Conservation (phyloP, 2,113 vertebrate species). For the Meleagris gallopavo region DNA sequence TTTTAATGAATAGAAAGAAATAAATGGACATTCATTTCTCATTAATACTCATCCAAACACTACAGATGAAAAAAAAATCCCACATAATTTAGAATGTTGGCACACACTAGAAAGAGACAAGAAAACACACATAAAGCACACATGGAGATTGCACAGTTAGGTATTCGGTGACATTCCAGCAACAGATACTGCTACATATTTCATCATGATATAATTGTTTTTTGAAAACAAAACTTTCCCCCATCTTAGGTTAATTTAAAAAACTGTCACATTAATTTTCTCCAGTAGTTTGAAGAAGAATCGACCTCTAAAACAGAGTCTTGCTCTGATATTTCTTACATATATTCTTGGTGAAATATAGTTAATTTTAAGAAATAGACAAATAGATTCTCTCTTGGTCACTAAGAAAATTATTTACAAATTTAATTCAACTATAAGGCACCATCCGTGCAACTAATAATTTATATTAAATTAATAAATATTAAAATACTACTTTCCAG, state of each 20-base stretch:
- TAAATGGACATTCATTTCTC: background rate
- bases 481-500: background rate
- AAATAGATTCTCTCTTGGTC: background rate
- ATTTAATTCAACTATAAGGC: background rate
- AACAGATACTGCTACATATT: background rate
- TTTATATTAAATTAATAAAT: background rate
- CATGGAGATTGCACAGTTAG: background rate
- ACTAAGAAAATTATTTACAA: constrained; percentile 12
- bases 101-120: background rate
- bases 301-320: background rate
- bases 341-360: background rate
- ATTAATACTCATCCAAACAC: background rate
- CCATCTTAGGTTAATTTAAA: background rate
- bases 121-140: background rate
- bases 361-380: background rate
- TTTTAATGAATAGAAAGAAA: background rate
- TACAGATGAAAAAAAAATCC: background rate
- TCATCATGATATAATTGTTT: background rate
- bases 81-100: background rate
- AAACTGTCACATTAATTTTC: background rate
- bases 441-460: background rate
- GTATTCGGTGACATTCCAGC: background rate
- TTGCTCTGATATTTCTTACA: background rate
- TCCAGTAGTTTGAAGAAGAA: background rate
- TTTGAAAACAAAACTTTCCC: background rate